phyloP scores from a whole-genome alignment of 2,888 invertebrate genomes.

The Lasioglossum pauxillum region DNA sequence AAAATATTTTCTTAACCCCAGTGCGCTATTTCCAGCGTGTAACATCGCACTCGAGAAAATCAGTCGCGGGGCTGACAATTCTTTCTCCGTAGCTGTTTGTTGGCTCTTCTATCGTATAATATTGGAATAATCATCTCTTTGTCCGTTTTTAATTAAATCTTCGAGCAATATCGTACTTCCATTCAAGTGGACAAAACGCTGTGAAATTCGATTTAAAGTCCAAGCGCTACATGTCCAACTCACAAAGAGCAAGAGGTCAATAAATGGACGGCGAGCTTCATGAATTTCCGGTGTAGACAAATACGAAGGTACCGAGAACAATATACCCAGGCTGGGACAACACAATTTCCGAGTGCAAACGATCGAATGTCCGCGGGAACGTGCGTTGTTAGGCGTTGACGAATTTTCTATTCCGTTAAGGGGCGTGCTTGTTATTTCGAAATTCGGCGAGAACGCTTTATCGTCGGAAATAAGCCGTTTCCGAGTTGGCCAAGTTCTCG shows the following conservation, averaged over 20 bases:
- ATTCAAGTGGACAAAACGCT: background rate
- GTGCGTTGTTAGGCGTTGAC: background rate
- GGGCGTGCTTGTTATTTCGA: background rate
- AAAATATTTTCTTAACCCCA: background rate
- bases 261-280: background rate
- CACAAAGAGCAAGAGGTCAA: background rate
- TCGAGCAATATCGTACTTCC: background rate
- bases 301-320: background rate
- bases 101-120: too few species aligned
- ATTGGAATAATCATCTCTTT: too few species aligned
- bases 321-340: background rate
- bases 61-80: background rate
- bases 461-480: background rate
- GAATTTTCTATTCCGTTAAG: constrained; percentile 3
- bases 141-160: too few species aligned
- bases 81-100: background rate
- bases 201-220: background rate
- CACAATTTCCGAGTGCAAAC: constrained; percentile 3
- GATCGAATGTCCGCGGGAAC: background rate
- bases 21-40: background rate
- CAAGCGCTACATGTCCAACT: background rate
- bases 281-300: constrained; percentile 7
- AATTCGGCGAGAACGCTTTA: constrained; percentile 8
- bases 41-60: background rate
- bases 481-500: constrained; percentile 2